phyloP scores from a whole-genome alignment of 2,888 invertebrate genomes.

The Tupiocoris notatus region DNA sequence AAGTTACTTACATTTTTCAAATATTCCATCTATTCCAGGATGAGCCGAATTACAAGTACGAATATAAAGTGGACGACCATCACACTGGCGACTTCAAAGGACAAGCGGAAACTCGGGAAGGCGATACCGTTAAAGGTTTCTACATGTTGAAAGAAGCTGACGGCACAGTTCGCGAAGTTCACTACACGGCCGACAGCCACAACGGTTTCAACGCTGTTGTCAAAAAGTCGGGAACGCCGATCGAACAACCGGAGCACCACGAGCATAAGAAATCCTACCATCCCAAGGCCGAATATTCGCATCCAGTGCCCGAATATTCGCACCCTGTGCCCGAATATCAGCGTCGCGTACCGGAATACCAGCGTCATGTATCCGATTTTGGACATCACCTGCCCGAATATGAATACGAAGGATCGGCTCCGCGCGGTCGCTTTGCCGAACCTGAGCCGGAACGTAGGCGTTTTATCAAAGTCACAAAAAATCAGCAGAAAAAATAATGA shows the following conservation, averaged over 20 bases:
- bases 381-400: background rate
- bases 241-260: slow-evolving; percentile 24
- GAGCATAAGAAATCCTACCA: slow-evolving; percentile 11
- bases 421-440: background rate
- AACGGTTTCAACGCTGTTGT: slow-evolving; percentile 45
- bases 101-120: slow-evolving; percentile 56
- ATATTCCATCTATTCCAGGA: too few relatives aligned
- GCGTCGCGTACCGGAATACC: background rate
- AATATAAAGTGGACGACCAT: slow-evolving; percentile 56
- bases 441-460: background rate
- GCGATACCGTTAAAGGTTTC: slow-evolving; percentile 56
- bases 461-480: too few relatives aligned
- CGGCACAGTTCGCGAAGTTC: slow-evolving; percentile 44
- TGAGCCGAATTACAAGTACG: slow-evolving; percentile 56
- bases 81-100: slow-evolving; percentile 56
- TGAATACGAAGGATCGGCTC: background rate
- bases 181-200: slow-evolving; percentile 3
- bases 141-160: slow-evolving; percentile 53
- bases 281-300: background rate
- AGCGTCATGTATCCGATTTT: too few relatives aligned
- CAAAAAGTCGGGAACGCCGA: slow-evolving; percentile 46
- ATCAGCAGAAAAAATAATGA: too few relatives aligned
- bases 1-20: too few relatives aligned
- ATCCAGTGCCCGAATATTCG: background rate
- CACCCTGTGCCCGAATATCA: background rate